phyloP scores from a whole-genome alignment of 2,797 vertebrate species.

The Parauchenoglanis ngamensis region DNA sequence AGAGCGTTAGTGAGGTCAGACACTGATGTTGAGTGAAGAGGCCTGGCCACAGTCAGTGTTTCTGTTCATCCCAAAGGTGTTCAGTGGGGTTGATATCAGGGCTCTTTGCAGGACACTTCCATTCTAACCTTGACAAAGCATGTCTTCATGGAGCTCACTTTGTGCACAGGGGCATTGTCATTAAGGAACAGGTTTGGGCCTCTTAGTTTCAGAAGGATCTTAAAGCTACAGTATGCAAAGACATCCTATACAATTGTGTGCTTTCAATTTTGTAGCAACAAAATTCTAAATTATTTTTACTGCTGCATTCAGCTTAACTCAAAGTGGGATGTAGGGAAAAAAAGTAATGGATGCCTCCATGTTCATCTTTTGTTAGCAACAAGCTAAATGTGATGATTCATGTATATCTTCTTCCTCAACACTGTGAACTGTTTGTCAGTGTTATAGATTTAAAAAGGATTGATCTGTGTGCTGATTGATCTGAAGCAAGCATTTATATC shows the following conservation, averaged over 20 bases:
- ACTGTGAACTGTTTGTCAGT: no score
- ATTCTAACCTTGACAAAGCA: not conserved
- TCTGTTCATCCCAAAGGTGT: not conserved
- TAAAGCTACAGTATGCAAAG: no score
- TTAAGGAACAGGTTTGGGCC: not conserved
- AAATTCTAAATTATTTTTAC: no score
- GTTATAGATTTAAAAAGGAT: no score
- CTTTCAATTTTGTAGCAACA: no score
- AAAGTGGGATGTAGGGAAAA: no score
- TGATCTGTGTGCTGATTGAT: no score
- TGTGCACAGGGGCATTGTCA: not conserved
- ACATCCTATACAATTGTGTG: no score
- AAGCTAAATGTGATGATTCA: not conserved
- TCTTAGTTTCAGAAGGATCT: not conserved
- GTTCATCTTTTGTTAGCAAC: not conserved
- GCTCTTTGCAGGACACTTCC: not conserved
- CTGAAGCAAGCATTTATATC: no score
- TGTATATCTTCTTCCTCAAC: no score
- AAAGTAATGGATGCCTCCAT: not conserved
- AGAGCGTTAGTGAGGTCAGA: not conserved
- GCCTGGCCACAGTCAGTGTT: not conserved
- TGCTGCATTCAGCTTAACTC: no score
- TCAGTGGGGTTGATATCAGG: not conserved
- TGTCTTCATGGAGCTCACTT: not conserved
- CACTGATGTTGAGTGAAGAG: not conserved